Conservation (phyloP, 2,888 invertebrate species). For the Branchipolynoe longqiensis region DNA sequence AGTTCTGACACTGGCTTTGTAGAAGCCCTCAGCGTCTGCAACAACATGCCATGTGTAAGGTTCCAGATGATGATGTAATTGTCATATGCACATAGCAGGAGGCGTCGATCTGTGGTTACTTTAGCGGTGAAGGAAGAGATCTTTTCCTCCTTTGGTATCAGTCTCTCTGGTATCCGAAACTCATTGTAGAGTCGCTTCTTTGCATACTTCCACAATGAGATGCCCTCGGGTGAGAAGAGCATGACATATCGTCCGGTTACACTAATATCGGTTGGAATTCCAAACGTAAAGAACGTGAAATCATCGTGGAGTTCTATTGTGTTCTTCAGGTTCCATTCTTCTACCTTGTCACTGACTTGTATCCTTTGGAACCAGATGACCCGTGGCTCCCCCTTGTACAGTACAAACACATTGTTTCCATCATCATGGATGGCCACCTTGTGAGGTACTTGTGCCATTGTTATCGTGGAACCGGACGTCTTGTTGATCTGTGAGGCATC, state of each 20-base stretch:
- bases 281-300: neutral
- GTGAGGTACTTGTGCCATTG: neutral
- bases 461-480: neutral
- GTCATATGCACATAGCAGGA: slow-evolving; percentile 52
- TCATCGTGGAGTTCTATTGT: slow-evolving; percentile 14
- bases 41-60: neutral
- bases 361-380: neutral
- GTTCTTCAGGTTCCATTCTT: neutral
- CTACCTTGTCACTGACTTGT: neutral
- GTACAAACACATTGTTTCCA: slow-evolving; percentile 24
- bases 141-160: slow-evolving; percentile 7
- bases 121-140: neutral
- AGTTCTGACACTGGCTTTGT: neutral
- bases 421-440: slow-evolving; percentile 12
- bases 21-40: neutral
- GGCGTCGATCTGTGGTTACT: neutral
- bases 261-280: neutral
- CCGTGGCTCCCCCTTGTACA: neutral
- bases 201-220: slow-evolving; percentile 40
- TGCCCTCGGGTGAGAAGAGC: neutral
- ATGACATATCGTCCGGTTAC: neutral
- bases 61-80: slow-evolving; percentile 44
- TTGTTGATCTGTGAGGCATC: neutral
- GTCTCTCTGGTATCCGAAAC: slow-evolving; percentile 3
- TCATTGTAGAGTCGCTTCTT: neutral